These are phyloP conservation scores for Rutilus rutilus DNA, from an alignment of 2,113 vertebrate species.

Conservation along the genomic window DNA sequence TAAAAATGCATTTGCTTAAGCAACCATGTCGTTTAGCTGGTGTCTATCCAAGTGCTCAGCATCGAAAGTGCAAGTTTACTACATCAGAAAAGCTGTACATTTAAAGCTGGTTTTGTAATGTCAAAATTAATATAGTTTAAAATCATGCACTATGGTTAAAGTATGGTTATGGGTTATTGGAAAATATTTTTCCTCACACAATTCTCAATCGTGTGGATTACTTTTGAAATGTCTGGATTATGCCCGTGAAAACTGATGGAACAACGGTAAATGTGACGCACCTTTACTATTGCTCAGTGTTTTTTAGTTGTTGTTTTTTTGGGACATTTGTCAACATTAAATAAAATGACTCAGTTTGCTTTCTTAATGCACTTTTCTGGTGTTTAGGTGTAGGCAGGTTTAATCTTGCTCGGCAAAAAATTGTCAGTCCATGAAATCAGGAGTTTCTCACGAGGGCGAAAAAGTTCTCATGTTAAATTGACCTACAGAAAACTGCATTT, in stretches of 20 bases:
- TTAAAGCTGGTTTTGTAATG: background rate
- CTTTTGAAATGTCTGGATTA: background rate
- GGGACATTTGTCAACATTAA: background rate
- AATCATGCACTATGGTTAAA: background rate
- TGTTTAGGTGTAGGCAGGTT: background rate
- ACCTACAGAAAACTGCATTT: background rate
- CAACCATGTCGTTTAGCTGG: background rate
- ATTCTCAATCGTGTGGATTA: background rate
- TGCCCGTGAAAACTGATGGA: too few relatives aligned
- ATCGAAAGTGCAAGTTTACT: background rate
- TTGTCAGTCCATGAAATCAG: background rate
- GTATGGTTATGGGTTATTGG: too few relatives aligned
- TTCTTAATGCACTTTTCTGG: background rate
- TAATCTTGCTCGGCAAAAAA: background rate
- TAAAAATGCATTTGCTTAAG: background rate
- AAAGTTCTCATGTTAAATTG: background rate
- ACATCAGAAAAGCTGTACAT: background rate
- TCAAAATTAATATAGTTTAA: background rate
- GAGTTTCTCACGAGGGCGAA: background rate
- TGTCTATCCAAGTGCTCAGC: background rate
- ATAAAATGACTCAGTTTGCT: conserved; percentile 16
- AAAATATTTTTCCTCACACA: background rate
- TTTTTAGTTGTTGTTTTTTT: background rate
- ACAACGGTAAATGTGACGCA: too few relatives aligned
- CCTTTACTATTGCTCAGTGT: too few relatives aligned